phyloP scores from a whole-genome alignment of 2,888 invertebrate species.

The Cremastinae sp. region DNA sequence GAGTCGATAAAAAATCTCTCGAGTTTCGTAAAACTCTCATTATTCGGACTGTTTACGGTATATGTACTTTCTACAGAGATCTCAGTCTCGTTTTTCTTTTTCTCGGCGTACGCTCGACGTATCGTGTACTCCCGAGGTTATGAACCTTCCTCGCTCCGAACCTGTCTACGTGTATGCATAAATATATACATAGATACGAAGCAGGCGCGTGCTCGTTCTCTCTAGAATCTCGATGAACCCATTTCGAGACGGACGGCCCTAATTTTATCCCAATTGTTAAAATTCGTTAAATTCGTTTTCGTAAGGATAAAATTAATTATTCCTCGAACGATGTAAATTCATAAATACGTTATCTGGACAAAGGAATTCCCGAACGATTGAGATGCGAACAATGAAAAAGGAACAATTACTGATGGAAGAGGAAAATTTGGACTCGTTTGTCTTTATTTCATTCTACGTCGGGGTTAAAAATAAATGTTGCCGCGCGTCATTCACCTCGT shows the following conservation, averaged over 20 bases:
- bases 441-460: slow-evolving; percentile 1
- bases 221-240: slow-evolving; percentile 33
- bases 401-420: too few relatives aligned
- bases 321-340: too few relatives aligned
- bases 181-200: neutral
- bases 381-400: too few relatives aligned
- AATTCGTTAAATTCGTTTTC: too few relatives aligned
- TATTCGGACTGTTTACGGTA: neutral
- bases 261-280: too few relatives aligned
- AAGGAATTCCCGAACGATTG: too few relatives aligned
- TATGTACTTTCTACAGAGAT: neutral
- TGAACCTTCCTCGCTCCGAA: slow-evolving; percentile 42
- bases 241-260: too few relatives aligned
- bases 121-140: slow-evolving; percentile 49
- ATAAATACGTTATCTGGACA: too few relatives aligned
- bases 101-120: neutral
- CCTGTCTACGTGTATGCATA: slow-evolving; percentile 2
- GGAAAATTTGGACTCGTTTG: too few relatives aligned
- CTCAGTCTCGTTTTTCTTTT: neutral
- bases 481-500: neutral
- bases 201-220: slow-evolving; percentile 1
- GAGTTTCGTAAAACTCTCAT: neutral
- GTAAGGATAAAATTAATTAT: too few relatives aligned
- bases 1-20: neutral
- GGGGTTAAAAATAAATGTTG: neutral